Percentiles rank a stretch among this genome's conserved stretches.
Conservation (phyloP, 35 echinoderm and acorn worm species). For the Patiria miniata region DNA sequence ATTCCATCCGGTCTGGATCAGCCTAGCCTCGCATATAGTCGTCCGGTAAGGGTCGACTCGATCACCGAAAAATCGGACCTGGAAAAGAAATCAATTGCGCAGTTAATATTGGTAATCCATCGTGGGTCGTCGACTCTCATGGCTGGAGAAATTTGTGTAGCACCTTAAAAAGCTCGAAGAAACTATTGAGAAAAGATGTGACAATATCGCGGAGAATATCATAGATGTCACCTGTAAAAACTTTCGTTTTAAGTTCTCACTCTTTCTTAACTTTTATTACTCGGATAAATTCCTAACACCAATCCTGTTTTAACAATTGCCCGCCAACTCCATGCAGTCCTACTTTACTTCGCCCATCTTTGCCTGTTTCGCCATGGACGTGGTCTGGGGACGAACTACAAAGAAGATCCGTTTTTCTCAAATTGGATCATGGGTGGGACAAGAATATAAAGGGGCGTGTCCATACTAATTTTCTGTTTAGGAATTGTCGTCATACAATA, state of each 20-base stretch:
- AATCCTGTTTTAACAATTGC: too few species aligned
- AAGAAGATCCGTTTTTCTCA: slow-evolving; percentile 43
- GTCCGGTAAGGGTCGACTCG: slow-evolving; percentile 32
- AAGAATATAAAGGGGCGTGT: too few species aligned
- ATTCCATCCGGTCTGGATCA: slow-evolving; percentile 80
- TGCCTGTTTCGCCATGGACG: slow-evolving; percentile 71
- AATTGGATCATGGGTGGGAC: too few species aligned
- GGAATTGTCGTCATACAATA: too few species aligned
- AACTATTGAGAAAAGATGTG: too few species aligned
- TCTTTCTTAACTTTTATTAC: too few species aligned
- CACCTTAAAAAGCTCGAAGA: too few species aligned
- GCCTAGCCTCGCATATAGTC: slow-evolving; percentile 67
- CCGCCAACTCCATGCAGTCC: slow-evolving; percentile 72
- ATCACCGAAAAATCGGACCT: slow-evolving; percentile 53
- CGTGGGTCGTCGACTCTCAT: not conserved
- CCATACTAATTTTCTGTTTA: too few species aligned
- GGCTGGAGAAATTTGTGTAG: not conserved
- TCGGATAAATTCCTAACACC: too few species aligned
- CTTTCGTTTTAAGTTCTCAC: too few species aligned
- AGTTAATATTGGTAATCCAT: not conserved
- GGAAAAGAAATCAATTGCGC: not conserved
- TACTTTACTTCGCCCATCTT: slow-evolving; percentile 89
- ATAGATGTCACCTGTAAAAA: too few species aligned
- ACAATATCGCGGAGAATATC: too few species aligned
- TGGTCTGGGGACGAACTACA: slow-evolving; percentile 67